A percentile compares a stretch with the other conserved stretches of the same genome.
phyloP scores from a whole-genome alignment of 2,113 vertebrate species.

The Menura novaehollandiae region DNA sequence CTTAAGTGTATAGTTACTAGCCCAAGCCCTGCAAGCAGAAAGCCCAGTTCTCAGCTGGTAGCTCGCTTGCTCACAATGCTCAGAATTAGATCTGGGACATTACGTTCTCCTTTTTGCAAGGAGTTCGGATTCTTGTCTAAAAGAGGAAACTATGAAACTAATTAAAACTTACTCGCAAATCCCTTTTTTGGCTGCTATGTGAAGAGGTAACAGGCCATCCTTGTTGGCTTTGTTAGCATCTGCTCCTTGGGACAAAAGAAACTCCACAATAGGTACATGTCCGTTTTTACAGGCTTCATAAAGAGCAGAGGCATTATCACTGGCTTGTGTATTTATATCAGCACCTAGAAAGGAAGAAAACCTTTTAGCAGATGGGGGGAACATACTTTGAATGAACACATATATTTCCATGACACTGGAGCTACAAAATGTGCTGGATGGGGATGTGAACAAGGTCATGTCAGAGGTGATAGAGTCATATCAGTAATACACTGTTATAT shows the following conservation, averaged over 20 bases:
- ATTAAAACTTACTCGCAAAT: conserved; percentile 78
- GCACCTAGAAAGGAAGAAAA: conserved; percentile 74
- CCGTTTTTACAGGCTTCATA: conserved; percentile 91
- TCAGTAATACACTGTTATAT: not conserved
- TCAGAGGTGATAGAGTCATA: not conserved
- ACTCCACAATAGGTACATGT: conserved; percentile 77
- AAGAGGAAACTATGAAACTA: not conserved
- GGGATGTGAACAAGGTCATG: not conserved
- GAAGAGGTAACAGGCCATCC: conserved; percentile 84
- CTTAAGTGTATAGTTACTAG: not conserved
- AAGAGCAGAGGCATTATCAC: conserved; percentile 84
- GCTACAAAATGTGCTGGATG: not conserved
- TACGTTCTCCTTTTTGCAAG: not conserved
- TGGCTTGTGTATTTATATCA: conserved; percentile 87
- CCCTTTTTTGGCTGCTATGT: conserved; percentile 86
- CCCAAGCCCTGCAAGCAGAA: not conserved
- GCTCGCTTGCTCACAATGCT: not conserved
- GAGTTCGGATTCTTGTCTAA: not conserved
- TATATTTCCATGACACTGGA: not conserved
- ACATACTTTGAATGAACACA: not conserved
- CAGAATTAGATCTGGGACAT: not conserved
- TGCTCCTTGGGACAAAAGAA: conserved; percentile 85
- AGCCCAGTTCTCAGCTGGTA: not conserved
- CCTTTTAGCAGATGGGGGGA: not conserved
- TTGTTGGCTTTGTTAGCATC: conserved; percentile 89